Conservation (phyloP, 2,113 vertebrate species). For the Ondatra zibethicus region DNA sequence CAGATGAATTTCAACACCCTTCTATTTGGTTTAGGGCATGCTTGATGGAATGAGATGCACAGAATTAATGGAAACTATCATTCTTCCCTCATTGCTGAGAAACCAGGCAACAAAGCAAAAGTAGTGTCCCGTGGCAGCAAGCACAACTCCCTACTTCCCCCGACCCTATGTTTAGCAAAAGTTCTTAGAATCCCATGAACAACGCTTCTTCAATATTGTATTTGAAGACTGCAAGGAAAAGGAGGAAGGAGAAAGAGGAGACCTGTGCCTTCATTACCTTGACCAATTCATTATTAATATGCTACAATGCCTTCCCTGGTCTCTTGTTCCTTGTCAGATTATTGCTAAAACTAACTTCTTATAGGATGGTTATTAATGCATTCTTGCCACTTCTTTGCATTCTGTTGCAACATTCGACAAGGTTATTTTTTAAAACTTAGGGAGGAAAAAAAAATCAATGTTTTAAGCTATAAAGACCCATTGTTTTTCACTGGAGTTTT, state of each 20-base stretch:
- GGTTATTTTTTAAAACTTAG: conserved; percentile 58
- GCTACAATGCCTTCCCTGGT: conserved; percentile 12
- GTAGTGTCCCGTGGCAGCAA: not conserved
- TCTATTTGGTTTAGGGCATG: not conserved
- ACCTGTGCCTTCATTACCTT: not conserved
- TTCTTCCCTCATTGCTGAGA: not conserved
- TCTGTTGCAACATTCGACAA: not conserved
- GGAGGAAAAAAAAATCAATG: conserved; percentile 34
- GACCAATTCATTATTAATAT: conserved; percentile 48
- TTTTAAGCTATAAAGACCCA: conserved; percentile 59
- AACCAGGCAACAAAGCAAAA: not conserved
- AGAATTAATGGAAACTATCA: not conserved
- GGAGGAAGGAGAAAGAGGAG: not conserved
- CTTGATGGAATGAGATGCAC: not conserved
- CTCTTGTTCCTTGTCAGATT: not conserved
- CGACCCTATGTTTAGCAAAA: fast-evolving
- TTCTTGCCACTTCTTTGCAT: conserved; percentile 42
- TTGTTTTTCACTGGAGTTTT: conserved; percentile 66
- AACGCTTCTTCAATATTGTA: not conserved
- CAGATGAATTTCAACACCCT: not conserved
- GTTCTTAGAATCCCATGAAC: not conserved
- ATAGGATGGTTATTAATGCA: not conserved
- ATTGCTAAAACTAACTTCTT: conserved; percentile 16
- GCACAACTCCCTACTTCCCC: not conserved
- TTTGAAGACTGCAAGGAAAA: not conserved